Base-by-base conservation (phyloP, 2,113 vertebrate genomes). In the Labrus mixtus region DNA sequence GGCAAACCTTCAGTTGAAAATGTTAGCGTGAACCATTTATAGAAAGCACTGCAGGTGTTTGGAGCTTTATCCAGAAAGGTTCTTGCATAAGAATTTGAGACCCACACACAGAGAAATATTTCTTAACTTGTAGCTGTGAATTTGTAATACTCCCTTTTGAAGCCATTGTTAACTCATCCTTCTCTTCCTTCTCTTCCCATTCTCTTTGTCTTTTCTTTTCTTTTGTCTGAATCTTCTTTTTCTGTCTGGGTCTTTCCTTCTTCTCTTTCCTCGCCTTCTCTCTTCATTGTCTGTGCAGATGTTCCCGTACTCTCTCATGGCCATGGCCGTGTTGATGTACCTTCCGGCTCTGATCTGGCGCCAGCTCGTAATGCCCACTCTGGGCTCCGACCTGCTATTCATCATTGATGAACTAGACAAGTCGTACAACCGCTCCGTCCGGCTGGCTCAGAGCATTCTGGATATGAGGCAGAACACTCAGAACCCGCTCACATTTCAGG, bases 321-420 rank as follows among this genome's bases (percentile, higher is more conserved):
- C 95, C 68, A 96, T 99, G 89, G 96, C 96, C 0, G 84, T 97
- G 83, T 90, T 94, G 79, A 98, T 99, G 98, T 99, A 97, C 86
- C 90, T 98, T 56, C 98, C 98, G 0, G 95, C 91, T 56, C 91
- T 98, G 75, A 95, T 99, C 73, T 98, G 98, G 98, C 94, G 95
- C n/a, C 96, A 95, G 0, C 93, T 95, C 0, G 97, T 96, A 0
- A 89, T 84, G 29, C 96, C 97, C 0, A 87, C 94, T 0, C 95
- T 99, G 56, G 94, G 92, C 75, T 95, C 94, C 0, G 97, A 99
- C 89, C 94, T 99, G 78, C 94, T 97, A 53, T 99, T 99, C 90
- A 93, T 99, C 87, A 96, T 97, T 1, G 97, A 97, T 0, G 97
- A 99, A 78, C 93, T 99, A 59, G 98, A 99, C 87, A 99, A 97